Percentiles rank a stretch among this genome's conserved stretches.
phyloP scores from a whole-genome alignment of 2,797 vertebrate species.

The Zalophus californianus region DNA sequence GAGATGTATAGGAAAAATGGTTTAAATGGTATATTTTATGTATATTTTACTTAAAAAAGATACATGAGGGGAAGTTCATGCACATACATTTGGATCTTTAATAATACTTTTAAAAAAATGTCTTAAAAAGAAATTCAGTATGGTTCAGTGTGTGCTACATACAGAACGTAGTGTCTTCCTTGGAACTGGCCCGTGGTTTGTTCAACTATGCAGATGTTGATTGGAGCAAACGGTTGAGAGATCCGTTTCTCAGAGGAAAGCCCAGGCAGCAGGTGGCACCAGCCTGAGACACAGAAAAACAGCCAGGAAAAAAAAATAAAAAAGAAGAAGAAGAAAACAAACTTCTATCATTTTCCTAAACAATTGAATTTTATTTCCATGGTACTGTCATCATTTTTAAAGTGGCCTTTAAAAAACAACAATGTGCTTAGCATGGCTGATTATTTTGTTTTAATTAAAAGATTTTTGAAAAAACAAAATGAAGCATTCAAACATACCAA shows the following conservation, averaged over 20 bases:
- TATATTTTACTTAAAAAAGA: conserved; percentile 26
- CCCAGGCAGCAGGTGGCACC: conserved; percentile 80
- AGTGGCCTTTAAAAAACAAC: conserved; percentile 59
- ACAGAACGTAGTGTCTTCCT: conserved; percentile 54
- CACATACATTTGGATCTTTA: conserved; percentile 39
- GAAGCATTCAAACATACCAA: conserved; percentile 74
- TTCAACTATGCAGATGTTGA: conserved; percentile 59
- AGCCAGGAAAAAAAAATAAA: not conserved
- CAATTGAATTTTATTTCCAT: conserved; percentile 59
- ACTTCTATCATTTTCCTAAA: conserved; percentile 47
- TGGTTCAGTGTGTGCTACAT: not conserved
- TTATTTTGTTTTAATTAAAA: conserved; percentile 79
- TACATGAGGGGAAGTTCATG: not conserved
- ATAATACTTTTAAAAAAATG: not conserved
- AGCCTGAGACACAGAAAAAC: conserved; percentile 62
- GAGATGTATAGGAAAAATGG: not conserved
- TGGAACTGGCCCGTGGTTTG: not conserved
- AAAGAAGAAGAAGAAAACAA: not conserved
- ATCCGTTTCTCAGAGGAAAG: conserved; percentile 72
- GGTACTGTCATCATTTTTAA: conserved; percentile 39
- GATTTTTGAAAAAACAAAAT: conserved; percentile 71
- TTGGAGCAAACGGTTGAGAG: conserved; percentile 60
- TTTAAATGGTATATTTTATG: conserved; percentile 2
- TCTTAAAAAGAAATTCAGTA: conserved; percentile 25
- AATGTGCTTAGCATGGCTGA: conserved; percentile 45